These are phyloP conservation scores for Tinamus guttatus DNA, from an alignment of 2,113 vertebrate genomes.

Conservation along the genomic window DNA sequence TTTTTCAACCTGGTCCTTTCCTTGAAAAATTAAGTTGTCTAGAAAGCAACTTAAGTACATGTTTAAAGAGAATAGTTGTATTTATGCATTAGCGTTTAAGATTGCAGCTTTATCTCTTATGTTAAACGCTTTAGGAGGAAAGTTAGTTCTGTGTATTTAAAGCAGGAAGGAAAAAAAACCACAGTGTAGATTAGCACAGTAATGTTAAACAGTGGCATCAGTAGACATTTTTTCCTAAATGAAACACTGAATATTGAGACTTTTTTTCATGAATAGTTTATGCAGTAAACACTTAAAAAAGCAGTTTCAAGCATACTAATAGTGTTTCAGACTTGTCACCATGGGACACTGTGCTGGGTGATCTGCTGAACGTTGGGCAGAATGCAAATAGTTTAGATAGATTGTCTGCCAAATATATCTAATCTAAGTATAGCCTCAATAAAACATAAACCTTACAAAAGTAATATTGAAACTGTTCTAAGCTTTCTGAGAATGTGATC, in stretches of 20 bases:
- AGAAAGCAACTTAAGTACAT: conserved; percentile 25
- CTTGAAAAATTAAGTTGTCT: conserved; percentile 20
- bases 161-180: not conserved
- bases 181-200: not conserved
- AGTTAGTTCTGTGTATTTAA: not conserved
- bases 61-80: conserved; percentile 25
- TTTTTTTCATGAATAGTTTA: not conserved
- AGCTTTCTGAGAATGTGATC: not conserved
- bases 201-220: not conserved
- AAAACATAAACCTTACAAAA: not conserved
- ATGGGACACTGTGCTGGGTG: not conserved
- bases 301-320: not conserved
- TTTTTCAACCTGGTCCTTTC: conserved; percentile 20
- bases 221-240: not conserved
- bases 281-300: not conserved
- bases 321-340: not conserved
- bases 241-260: not conserved
- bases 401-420: not conserved
- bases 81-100: not conserved
- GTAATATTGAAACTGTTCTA: fast-evolving
- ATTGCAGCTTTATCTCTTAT: not conserved
- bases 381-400: not conserved
- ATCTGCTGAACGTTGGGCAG: not conserved
- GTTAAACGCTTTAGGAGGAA: not conserved
- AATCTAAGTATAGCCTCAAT: not conserved